Evolutionary conservation across 2,888 invertebrate genomes (phyloP).

Genomic region (Epirrhoe tristata): DNA sequence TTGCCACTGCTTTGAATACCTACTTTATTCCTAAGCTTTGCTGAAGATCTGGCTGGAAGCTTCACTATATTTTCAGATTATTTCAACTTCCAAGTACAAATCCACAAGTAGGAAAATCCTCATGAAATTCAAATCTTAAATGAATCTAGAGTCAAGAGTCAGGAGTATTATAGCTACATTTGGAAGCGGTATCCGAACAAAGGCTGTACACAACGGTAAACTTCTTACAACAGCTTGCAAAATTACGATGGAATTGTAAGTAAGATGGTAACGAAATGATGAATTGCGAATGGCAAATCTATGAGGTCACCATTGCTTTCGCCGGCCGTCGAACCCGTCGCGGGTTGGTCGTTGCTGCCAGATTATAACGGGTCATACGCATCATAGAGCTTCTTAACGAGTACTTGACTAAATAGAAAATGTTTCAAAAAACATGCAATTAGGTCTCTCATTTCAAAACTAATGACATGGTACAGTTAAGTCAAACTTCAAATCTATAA

Average conservation of each 20-base stretch:
- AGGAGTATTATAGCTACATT: slow-evolving; percentile 25
- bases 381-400: slow-evolving; percentile 61
- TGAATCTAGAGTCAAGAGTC: slow-evolving; percentile 13
- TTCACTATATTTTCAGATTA: not conserved
- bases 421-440: slow-evolving; percentile 50
- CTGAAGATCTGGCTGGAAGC: not conserved
- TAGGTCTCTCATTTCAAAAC: slow-evolving; percentile 44
- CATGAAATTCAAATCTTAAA: slow-evolving; percentile 27
- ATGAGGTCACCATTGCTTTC: slow-evolving; percentile 78
- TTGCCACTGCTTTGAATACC: not conserved
- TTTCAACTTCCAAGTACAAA: not conserved
- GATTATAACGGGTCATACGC: slow-evolving; percentile 70
- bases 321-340: slow-evolving; percentile 77
- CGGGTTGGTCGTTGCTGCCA: slow-evolving; percentile 69
- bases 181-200: slow-evolving; percentile 28
- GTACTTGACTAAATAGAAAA: slow-evolving; percentile 58
- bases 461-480: slow-evolving; percentile 38
- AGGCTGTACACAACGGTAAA: slow-evolving; percentile 43
- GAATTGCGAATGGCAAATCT: slow-evolving; percentile 77
- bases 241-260: slow-evolving; percentile 56
- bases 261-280: slow-evolving; percentile 71
- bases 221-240: slow-evolving; percentile 47
- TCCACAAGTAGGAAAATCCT: slow-evolving; percentile 11
- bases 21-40: not conserved
- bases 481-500: slow-evolving; percentile 20